Evolutionary conservation across 1,140 invertebrate genomes (phyloP), one percentile per base, ranked within the genome.

Genomic region (Thaumetopoea pityocampa): DNA sequence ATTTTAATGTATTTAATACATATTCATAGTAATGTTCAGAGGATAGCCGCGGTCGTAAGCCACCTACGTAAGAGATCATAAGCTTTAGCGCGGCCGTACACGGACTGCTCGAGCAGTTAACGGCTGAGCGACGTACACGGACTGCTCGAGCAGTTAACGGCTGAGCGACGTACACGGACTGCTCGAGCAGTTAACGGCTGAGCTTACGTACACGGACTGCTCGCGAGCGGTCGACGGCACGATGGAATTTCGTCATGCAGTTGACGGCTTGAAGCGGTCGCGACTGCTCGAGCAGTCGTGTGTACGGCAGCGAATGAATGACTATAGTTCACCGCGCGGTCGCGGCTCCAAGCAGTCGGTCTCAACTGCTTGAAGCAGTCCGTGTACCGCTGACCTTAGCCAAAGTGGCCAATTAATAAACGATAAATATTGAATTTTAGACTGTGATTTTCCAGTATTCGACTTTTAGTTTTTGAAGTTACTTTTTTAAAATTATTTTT

Each of bases 271-370:
- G 30, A 34, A 43, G 40, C 40, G 40, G 40, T 38, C 28, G 35
- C 44, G 35, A 47, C 44, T 38, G 44, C 44, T 38, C 35, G 35
- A 47, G 28, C 43, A 32, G 33, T 46, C 34, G 26, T 32, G 43
- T 46, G 43, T 37, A 46, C 28, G 26, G 28, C 43, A 45, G 33
- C 33, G 33, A 45, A 45, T 45, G 28, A 37, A 47, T 38, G 35
- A 14, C 29, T 38, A 38, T 38, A 47, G 44, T 38, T 47, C 35
- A 38, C 35, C 5, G 27, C 22, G 34, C 43, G 34, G 43, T 37
- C 33, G 34, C 43, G 27, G 35, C 44, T 47, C 38, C 1, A 38
- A 38, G 44, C 29, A 27, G 29, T 34, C 30, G 29, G 40, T 28
- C 20, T 9, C 6, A 28, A 34, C 41, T 43, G 30, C 41, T 43